Evolutionary conservation across 1,140 invertebrate genomes (phyloP).

Genomic region (Sweltsa coloradensis): DNA sequence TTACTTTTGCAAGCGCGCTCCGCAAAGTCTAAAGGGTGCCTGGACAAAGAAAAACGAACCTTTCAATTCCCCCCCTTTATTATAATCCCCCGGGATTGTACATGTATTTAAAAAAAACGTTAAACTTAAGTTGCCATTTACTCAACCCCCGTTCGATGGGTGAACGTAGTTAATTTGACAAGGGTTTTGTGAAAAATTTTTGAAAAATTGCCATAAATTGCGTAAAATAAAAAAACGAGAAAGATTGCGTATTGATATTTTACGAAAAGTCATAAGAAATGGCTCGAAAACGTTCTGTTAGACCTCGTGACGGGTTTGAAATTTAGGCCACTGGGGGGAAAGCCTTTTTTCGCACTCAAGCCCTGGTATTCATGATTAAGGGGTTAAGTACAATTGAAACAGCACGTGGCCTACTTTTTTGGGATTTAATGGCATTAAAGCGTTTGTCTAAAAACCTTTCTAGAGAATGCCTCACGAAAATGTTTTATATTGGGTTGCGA

Average conservation of each 20-base stretch:
- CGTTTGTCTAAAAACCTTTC: conserved; percentile 6
- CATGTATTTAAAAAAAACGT: conserved; percentile 5
- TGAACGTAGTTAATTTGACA: conserved; percentile 6
- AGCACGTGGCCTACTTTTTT: conserved; percentile 14
- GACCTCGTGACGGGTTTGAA: conserved; percentile 9
- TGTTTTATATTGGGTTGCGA: conserved; percentile 6
- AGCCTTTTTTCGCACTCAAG: conserved; percentile 6
- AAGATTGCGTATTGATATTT: conserved; percentile 5
- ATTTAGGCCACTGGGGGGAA: conserved; percentile 5
- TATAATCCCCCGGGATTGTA: conserved; percentile 12
- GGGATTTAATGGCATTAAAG: conserved; percentile 6
- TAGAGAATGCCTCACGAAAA: conserved; percentile 3
- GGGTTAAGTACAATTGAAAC: conserved; percentile 12
- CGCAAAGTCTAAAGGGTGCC: not conserved
- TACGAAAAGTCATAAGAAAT: conserved; percentile 7
- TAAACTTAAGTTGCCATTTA: conserved; percentile 3
- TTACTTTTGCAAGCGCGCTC: not conserved
- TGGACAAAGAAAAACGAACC: not conserved
- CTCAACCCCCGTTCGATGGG: conserved; percentile 4
- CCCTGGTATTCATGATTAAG: conserved; percentile 12
- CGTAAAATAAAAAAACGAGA: conserved; percentile 5
- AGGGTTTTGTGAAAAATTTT: conserved; percentile 1
- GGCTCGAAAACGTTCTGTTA: conserved; percentile 7
- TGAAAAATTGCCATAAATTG: not conserved
- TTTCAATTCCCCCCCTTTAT: not conserved